A percentile compares a stretch with the other conserved stretches of the same genome.
Conservation (phyloP, 2,888 invertebrate species). For the Drosophila colorata region DNA sequence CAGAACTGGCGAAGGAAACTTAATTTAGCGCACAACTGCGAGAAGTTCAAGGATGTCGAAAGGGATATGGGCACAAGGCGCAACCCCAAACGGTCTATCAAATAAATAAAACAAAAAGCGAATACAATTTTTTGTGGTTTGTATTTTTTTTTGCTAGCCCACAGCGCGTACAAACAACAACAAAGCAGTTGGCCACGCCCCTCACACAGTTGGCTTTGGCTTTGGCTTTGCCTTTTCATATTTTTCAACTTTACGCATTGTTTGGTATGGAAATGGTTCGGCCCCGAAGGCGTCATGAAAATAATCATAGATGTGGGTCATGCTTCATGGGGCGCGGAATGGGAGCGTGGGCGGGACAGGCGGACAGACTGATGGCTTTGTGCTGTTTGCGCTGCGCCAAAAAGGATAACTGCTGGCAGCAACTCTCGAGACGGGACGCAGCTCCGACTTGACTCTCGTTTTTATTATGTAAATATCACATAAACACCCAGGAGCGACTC, state of each 20-base stretch:
- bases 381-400: conserved; percentile 55
- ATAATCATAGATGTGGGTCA: conserved; percentile 83
- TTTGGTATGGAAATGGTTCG: conserved; percentile 49
- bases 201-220: conserved; percentile 25
- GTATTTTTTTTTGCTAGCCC: conserved; percentile 1
- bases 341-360: background rate
- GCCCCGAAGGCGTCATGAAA: conserved; percentile 79
- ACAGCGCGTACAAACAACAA: conserved; percentile 32
- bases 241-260: conserved; percentile 74
- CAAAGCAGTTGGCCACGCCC: conserved; percentile 23
- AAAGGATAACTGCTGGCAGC: conserved; percentile 66
- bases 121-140: conserved; percentile 16
- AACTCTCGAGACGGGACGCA: conserved; percentile 34
- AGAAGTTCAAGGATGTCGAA: conserved; percentile 75
- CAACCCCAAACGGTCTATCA: conserved; percentile 72
- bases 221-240: conserved; percentile 46
- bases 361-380: conserved; percentile 45
- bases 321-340: conserved; percentile 42
- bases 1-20: conserved; percentile 66
- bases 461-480: conserved; percentile 84
- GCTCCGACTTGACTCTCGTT: conserved; percentile 69
- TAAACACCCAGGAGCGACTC: conserved; percentile 82
- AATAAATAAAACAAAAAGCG: conserved; percentile 68
- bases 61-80: conserved; percentile 58
- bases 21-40: conserved; percentile 73